Evolutionary conservation across 2,888 invertebrate genomes (phyloP), one percentile per base, ranked within the genome.

Genomic region (Automeris io): DNA sequence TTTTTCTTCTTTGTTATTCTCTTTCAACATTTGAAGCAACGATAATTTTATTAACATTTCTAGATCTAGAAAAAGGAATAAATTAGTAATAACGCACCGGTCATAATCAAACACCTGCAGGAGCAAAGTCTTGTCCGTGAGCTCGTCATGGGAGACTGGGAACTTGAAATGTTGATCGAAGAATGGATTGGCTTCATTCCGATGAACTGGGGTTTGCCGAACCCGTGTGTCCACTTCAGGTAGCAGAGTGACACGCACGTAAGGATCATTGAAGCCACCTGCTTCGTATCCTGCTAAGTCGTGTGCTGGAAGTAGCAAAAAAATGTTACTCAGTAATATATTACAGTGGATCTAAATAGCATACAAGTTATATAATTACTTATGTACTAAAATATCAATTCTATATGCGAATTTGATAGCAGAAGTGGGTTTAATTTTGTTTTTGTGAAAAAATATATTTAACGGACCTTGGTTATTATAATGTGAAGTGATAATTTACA

Each of bases 141-240:
- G 83, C 50, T 96, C 95, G 53, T 96, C 96, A 54, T 94, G 93
- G 8, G 95, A 94, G 5, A 96, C 93, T 1, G 96, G 96, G 69
- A 96, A 96, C 79, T 96, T 96, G 82, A 96, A 96, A 69, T 94
- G 93, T 68, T 96, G 95, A 82, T 96, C 94, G 73, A 95, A 96
- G 77, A 93, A 92, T 0, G 96, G 96, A 76, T 95, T 95, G 5
- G 93, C 90, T 56, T 95, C 93, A 67, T 94, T 94, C 42, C 94
- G 88, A 65, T 94, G 93, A 33, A 95, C 94, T 8, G 91, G 90
- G 0, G 96, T 95, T 73, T 96, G 95, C 3, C 96, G 90, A 46
- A 94, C 94, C 33, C 95, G 90, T 26, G 91, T 90, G 73, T 96
- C 96, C 9, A 96, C 94, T 65, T 93, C 93, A 0, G 96, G 96